Evolutionary conservation across 2,888 invertebrate genomes (phyloP), one percentile per base, ranked within the genome.

Genomic region (Latrodectus hesperus): DNA sequence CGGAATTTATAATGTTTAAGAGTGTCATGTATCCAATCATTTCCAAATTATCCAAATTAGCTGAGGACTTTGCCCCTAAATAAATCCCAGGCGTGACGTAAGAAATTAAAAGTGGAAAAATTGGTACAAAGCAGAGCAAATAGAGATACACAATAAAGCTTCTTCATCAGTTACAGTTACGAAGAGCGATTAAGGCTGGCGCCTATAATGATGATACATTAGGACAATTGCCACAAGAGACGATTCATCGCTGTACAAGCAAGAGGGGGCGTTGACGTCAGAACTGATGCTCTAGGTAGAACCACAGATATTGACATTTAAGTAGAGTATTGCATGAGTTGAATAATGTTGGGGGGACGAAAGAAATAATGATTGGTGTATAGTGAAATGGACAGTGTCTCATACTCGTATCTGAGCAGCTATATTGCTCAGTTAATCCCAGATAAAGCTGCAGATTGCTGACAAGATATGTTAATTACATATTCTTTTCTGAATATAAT

Each of bases 161-260:
- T 38, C 22, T 74, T 65, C 53, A n/a, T 82, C 68, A 68, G 55
- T 68, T 82, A 53, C 53, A 55, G 17, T 73, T 75, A 38, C 14
- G 53, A 14, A 12, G 26, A 55, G 12, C 68, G 81, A 82, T 74
- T 82, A 82, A 67, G 67, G n/a, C 53, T 74, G 74, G 68, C 74
- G 68, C 53, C 73, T 38, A 22, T 81, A 81, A 81, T 81, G 74
- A 81, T 81, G 81, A 81, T 81, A 53, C 81, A 81, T 82, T 82
- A 75, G 74, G 73, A 68, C 81, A 74, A 74, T 72, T 73, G 81
- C 68, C 52, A 53, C 22, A 49, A 16, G 73, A 74, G 74, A 82
- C 68, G 52, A 26, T 82, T 68, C 74, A 55, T 75, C 17, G 67
- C 65, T 51, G 74, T 81, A 64, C 73, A 65, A 74, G 38, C 51